Percentiles rank a stretch among this genome's conserved stretches.
Conservation (phyloP, 1,140 invertebrate species). For the Coelopa frigida region DNA sequence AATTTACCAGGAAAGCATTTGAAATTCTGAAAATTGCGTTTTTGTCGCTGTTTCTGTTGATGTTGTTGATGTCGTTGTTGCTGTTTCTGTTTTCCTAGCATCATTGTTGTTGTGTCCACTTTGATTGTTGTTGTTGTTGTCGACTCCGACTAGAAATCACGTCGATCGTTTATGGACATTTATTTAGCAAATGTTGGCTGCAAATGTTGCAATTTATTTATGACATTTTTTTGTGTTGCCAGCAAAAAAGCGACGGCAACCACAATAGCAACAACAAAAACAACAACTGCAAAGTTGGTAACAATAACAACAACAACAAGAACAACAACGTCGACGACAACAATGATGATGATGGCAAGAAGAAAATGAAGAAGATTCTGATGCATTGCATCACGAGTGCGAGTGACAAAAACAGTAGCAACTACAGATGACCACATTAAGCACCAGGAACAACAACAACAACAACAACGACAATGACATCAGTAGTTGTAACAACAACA, state of each 20-base stretch:
- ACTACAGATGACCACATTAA: background rate
- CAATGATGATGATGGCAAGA: too few relatives aligned
- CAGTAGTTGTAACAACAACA: conserved; percentile 2
- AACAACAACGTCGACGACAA: too few relatives aligned
- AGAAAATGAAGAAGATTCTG: too few relatives aligned
- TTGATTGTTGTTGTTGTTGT: conserved; percentile 13
- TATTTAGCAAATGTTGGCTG: conserved; percentile 44
- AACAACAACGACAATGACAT: too few relatives aligned
- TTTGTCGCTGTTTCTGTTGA: conserved; percentile 3
- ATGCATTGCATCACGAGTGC: too few relatives aligned
- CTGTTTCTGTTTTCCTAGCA: too few relatives aligned
- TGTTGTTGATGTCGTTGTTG: conserved; percentile 1
- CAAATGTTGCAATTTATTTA: conserved; percentile 45
- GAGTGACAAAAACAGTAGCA: too few relatives aligned
- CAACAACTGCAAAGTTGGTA: background rate
- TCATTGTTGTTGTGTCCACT: conserved; percentile 18
- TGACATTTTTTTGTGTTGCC: conserved; percentile 38
- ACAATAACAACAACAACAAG: too few relatives aligned
- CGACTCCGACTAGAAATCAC: conserved; percentile 31
- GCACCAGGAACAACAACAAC: background rate
- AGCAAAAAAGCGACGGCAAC: background rate
- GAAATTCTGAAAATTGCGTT: conserved; percentile 14
- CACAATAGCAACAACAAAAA: background rate
- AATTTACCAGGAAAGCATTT: conserved; percentile 42
- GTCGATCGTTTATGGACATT: conserved; percentile 43